Base-by-base conservation (phyloP, 2,888 invertebrate species). In the Dryobota labecula region DNA sequence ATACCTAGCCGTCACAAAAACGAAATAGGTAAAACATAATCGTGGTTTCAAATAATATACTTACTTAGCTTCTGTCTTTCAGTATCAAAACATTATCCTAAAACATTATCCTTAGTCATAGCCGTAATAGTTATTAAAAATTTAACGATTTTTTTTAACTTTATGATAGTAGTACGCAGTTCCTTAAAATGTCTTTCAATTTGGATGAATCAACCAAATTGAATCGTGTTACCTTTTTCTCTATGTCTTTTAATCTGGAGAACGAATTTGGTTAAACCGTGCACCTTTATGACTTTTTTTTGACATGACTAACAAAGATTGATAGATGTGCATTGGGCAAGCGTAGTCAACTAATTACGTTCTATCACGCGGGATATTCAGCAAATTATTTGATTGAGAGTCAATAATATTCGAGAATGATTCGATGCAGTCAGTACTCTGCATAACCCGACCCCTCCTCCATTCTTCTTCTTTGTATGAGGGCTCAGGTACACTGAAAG, bases 181-280 rank as follows among this genome's bases (percentile, higher is more conserved):
- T 51, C 24, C 24, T 0, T 27, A 51, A 27, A 51, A 2, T 24
- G 7, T 24, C 3, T 45, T 20, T 45, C 2, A 45, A 45, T 45
- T 47, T 45, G 33, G 13, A 20, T 24, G 65, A 43, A 24, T 45
- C 45, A 61, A 61, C 20, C 15, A 45, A 65, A 65, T n/a, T 30
- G 24, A 24, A 58, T 43, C 36, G 33, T 11, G 49, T 18, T 30
- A 30, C n/a, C 3, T 30, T 41, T 30, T 33, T 18, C 0, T 20
- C 27, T 30, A 11, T 20, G 5, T 62, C 24, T 45, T 62, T 43
- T 9, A 63, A 24, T 66, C 64, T 15, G 4, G n/a, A n/a, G n/a
- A 30, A 38, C 9, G 13, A n/a, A 38, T 62, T 49, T 67, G 41
- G 20, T 63, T 66, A 64, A 47, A 66, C 47, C 36, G 64, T 63